These are phyloP conservation scores for Huso huso DNA, from an alignment of 2,797 vertebrate genomes.

Conservation along the genomic window DNA sequence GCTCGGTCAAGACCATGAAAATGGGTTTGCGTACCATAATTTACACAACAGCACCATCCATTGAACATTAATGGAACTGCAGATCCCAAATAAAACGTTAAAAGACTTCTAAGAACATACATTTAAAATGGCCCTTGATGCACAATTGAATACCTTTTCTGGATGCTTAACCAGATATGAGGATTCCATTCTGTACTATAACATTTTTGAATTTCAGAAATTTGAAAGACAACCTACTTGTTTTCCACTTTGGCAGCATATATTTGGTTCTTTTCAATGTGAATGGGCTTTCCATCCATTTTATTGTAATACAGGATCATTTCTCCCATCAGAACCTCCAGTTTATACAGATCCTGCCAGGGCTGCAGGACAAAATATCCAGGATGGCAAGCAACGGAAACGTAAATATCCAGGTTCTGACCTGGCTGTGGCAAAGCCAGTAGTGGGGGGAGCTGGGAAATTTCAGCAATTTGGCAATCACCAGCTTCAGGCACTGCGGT, in stretches of 20 bases:
- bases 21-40: no score
- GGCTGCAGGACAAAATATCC: conserved; percentile 87
- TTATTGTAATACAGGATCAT: conserved; percentile 87
- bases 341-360: conserved; percentile 81
- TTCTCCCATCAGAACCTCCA: conserved; percentile 85
- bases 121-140: no score
- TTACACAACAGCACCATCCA: no score
- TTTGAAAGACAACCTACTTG: conserved; percentile 56
- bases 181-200: no score
- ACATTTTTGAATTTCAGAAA: no score
- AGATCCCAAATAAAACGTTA: no score
- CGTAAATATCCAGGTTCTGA: conserved; percentile 79
- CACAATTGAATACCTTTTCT: no score
- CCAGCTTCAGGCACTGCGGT: background rate
- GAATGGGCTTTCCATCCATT: conserved; percentile 40
- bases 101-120: no score
- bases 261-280: conserved; percentile 67
- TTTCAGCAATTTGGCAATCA: conserved; percentile 10
- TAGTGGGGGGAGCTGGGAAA: conserved; percentile 59
- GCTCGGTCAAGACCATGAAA: no score
- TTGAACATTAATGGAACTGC: no score
- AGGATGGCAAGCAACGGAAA: conserved; percentile 83
- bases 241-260: conserved; percentile 85
- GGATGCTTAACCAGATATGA: no score
- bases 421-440: conserved; percentile 65